Evolutionary conservation across 2,797 vertebrate genomes (phyloP).

Genomic region (Gadopsis marmoratus): DNA sequence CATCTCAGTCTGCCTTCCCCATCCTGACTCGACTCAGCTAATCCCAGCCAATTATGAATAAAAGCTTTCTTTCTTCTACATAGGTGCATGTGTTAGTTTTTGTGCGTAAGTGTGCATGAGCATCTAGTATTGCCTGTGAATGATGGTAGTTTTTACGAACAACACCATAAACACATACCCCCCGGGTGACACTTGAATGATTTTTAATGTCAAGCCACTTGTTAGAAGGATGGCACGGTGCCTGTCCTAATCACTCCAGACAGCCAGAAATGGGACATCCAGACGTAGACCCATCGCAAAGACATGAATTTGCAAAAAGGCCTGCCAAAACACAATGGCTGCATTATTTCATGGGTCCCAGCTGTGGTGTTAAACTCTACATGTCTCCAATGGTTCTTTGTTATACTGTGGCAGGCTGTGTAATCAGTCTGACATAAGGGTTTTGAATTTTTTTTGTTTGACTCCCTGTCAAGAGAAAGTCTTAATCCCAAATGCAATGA

Average conservation of each 20-base stretch:
- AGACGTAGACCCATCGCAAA: slow-evolving; percentile 48
- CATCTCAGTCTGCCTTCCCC: slow-evolving; percentile 79
- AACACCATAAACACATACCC: slow-evolving; percentile 54
- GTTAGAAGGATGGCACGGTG: slow-evolving; percentile 65
- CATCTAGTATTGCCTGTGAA: slow-evolving; percentile 31
- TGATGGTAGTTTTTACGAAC: slow-evolving; percentile 46
- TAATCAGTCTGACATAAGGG: slow-evolving; percentile 75
- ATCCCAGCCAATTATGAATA: slow-evolving; percentile 81
- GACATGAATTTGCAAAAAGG: slow-evolving; percentile 67
- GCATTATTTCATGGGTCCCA: slow-evolving; percentile 73
- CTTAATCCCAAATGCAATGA: slow-evolving; percentile 67
- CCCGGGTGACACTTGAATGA: slow-evolving; percentile 72
- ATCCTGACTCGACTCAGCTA: slow-evolving; percentile 74
- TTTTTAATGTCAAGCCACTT: slow-evolving; percentile 72
- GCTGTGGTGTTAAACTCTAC: slow-evolving; percentile 72
- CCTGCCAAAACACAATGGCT: slow-evolving; percentile 70
- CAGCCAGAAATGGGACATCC: slow-evolving; percentile 63
- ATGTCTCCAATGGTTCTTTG: slow-evolving; percentile 72
- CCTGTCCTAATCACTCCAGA: slow-evolving; percentile 71
- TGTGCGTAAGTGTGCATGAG: slow-evolving; percentile 28
- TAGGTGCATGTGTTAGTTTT: slow-evolving; percentile 44
- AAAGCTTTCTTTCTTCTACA: slow-evolving; percentile 62
- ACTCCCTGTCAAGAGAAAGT: slow-evolving; percentile 58
- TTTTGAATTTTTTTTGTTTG: slow-evolving; percentile 52
- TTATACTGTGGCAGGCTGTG: slow-evolving; percentile 67